Base-by-base conservation (phyloP, 2,888 invertebrate species). In the Epinotia bilunana region DNA sequence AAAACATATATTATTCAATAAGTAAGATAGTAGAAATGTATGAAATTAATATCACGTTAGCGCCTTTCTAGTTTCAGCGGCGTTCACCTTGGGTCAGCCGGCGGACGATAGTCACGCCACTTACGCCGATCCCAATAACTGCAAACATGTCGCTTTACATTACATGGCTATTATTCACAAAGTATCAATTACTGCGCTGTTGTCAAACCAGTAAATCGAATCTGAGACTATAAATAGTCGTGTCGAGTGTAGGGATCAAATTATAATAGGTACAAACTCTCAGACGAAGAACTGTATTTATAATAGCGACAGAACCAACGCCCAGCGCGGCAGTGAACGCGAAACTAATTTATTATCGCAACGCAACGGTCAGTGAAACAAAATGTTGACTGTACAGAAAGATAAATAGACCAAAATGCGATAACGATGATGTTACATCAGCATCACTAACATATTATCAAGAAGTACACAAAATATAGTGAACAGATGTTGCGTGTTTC, bases 41-140 rank as follows among this genome's bases (percentile, higher is more conserved):
- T 39, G 18, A 55, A 55, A 55, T 18, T 11, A 11, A n/a, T 20
- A 20, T 61, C 7, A 3, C 13, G 61, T 33, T 68, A 55, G 53
- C 33, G 65, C 39, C 43, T 46, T 68, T 68, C 58, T 69, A 58
- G 58, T 69, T 46, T 16, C 73, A 61, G 61, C 73, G 65, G 43
- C 72, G 78, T 77, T 79, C 78, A 82, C 80, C 78, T 81, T 79
- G 77, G 77, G 77, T 77, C 78, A 73, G 62, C 73, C 18, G 63
- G 62, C 61, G 74, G 74, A 74, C 78, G 80, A 81, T 78, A 79
- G 80, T 79, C 81, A 82, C 80, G 83, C 78, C 77, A 81, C 76
- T 79, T 43, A 53, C 68, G 74, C 71, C 71, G 61, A 60, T 46
- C 71, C 71, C 65, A 71, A 64, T 74, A 69, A 61, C 69, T 49